These are phyloP conservation scores for Corythornis cristatus DNA, from an alignment of 2,113 vertebrate species.

Conservation along the genomic window DNA sequence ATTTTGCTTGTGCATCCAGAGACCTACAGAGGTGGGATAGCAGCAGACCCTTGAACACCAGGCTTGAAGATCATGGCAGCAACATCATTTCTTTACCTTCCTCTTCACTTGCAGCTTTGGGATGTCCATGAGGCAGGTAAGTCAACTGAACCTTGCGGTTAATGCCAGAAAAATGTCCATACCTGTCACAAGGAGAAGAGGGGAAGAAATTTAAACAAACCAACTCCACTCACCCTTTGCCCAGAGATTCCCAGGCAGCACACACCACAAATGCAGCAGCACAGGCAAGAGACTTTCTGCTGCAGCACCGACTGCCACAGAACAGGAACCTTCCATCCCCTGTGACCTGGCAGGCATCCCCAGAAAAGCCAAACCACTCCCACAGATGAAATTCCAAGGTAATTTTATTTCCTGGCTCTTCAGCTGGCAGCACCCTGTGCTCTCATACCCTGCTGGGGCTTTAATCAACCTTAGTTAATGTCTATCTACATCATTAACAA, in stretches of 20 bases:
- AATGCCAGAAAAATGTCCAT: conserved; percentile 98
- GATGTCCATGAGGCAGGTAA: conserved; percentile 91
- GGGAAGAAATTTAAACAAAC: not conserved
- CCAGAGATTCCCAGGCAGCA: not conserved
- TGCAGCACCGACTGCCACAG: not conserved
- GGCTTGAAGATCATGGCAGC: not conserved
- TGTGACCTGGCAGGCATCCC: not conserved
- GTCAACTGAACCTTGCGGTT: conserved; percentile 98
- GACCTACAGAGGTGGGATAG: not conserved
- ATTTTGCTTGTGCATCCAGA: not conserved
- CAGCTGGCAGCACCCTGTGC: not conserved
- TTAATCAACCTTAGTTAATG: not conserved
- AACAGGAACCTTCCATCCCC: not conserved
- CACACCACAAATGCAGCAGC: not conserved
- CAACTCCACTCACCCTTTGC: not conserved
- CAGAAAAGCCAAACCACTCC: not conserved
- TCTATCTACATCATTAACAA: not conserved
- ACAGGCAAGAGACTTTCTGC: not conserved
- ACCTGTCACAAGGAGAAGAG: conserved; percentile 77
- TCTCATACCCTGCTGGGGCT: not conserved
- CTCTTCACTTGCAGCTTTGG: conserved; percentile 91
- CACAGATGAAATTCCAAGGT: not conserved
- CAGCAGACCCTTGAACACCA: not conserved
- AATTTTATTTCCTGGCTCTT: not conserved
- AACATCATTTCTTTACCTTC: conserved; percentile 81